Base-by-base conservation (phyloP, 2,888 invertebrate genomes). In the Podotricha telesiphe region DNA sequence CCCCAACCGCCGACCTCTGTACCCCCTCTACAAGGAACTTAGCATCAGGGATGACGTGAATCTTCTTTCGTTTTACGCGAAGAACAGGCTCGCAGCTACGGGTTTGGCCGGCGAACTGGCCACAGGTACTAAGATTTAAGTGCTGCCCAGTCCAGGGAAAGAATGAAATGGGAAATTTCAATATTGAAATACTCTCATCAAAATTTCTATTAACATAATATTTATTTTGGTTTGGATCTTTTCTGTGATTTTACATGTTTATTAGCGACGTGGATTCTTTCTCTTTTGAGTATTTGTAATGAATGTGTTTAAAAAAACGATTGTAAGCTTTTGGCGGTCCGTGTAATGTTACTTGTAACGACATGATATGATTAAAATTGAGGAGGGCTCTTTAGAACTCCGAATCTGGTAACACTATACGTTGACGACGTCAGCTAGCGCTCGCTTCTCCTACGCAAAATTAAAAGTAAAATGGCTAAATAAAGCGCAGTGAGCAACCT, bases 21-120 rank as follows among this genome's bases (percentile, higher is more conserved):
- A 94, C 89, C 95, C 96, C 73, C 95, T 96, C 84, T 94, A 94
- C 89, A 94, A 95, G 83, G 94, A 95, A 85, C 95, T 96, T 81
- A 96, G 96, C 89, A 95, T 97, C 87, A 95, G 95, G 88, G 96
- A 95, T 89, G 97, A 97, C 93, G 96, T 97, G 88, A 96, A 96
- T 85, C 95, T 97, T 82, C 94, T 97, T 85, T 97, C 97, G 86
- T 97, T 95, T 94, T 97, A 97, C 94, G 95, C 96, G 92, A 96
- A 96, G 94, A 96, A 96, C 89, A 94, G 96, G 79, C 94, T 95
- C 79, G 95, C 95, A 79, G 95, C 95, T 77, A 94, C 94, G 80
- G 93, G 93, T 63, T 84, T 93, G 76, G 91, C 90, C 82, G 81
- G 86, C 80, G 91, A 92, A 76, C 83, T 84, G 80, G 89, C 83